Evolutionary conservation across 64 coral and sea anemone species (phyloP).

Genomic region (Pocillopora damicornis): DNA sequence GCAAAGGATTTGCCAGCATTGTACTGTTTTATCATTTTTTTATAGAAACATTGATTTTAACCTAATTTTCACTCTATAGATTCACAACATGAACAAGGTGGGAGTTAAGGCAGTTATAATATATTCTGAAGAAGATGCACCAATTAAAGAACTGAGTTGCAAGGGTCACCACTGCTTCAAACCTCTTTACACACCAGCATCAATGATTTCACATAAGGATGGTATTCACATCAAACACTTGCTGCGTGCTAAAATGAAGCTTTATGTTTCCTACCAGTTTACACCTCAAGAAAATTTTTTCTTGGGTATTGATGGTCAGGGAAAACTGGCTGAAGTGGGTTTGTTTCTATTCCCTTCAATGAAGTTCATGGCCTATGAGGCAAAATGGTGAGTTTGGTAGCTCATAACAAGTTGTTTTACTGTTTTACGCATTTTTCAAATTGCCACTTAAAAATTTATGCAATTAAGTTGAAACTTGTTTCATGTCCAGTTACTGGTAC

Average conservation of each 20-base stretch:
- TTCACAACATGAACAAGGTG: slow-evolving; percentile 61
- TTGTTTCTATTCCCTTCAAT: slow-evolving; percentile 90
- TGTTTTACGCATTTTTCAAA: not conserved
- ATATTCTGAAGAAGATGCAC: slow-evolving; percentile 53
- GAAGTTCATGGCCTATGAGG: slow-evolving; percentile 95
- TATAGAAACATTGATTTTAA: not conserved
- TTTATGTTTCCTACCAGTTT: slow-evolving; percentile 79
- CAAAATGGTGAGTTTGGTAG: slow-evolving; percentile 74
- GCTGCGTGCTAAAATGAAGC: slow-evolving; percentile 36
- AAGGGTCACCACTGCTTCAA: slow-evolving; percentile 68
- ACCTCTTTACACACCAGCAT: slow-evolving; percentile 68
- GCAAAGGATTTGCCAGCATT: too few relatives aligned
- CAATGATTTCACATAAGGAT: slow-evolving; percentile 74
- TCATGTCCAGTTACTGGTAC: too few relatives aligned
- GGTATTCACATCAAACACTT: slow-evolving; percentile 64
- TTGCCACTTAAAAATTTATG: not conserved
- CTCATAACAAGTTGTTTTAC: not conserved
- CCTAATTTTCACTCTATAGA: slow-evolving; percentile 47
- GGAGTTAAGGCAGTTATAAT: slow-evolving; percentile 60
- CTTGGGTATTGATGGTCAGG: slow-evolving; percentile 90
- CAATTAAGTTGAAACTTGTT: too few relatives aligned
- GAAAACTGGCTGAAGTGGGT: slow-evolving; percentile 90
- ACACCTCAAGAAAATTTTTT: slow-evolving; percentile 96
- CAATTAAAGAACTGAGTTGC: slow-evolving; percentile 69
- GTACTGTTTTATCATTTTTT: too few relatives aligned